Base-by-base conservation (phyloP, 1,140 invertebrate species). In the Hyposmocoma kahamanoa region DNA sequence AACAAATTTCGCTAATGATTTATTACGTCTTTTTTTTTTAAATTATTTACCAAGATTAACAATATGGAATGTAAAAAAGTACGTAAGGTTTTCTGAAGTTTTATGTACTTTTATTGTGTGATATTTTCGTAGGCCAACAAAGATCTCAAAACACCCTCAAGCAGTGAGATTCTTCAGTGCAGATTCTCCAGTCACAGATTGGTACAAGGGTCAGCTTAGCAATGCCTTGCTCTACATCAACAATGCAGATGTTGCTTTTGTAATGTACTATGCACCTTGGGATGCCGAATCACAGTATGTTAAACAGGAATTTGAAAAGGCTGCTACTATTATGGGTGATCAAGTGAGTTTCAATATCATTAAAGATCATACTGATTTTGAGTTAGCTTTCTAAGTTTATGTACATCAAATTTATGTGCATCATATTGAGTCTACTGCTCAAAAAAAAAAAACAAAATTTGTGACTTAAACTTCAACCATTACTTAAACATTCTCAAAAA, bases 241-340 rank as follows among this genome's bases (percentile, higher is more conserved):
- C 1, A 72, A 87, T 47, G 87, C 88, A 4, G 93, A 95, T 74
- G 80, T 93, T 10, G 90, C 92, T 42, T 93, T 96, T 87, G 89
- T 96, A 24, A 94, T 96, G 93, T 96, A 93, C 71, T 96, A 96
- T 86, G 94, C 95, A 10, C 94, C 95, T 0, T 97, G 95, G 95
- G 94, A 95, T 89, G 92, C 94, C 0, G 91, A 94, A 62, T 93
- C 91, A 62, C 92, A 94, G 73, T 82, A 88, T 68, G 87, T 91
- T 0, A 87, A 90, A 47, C 67, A 88, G 34, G 92, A 95, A 66
- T 95, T 95, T 88, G 90, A 93, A 71, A 89, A 86, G 60, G 91
- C 91, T 50, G 93, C 94, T 10, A 85, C 87, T 59, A 90, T 91
- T 70, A 90, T 94, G 83, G 83, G 90, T 64, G 88, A 91, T 56